Conservation (phyloP, 2,888 invertebrate species). For the Orchesellides sinensis region DNA sequence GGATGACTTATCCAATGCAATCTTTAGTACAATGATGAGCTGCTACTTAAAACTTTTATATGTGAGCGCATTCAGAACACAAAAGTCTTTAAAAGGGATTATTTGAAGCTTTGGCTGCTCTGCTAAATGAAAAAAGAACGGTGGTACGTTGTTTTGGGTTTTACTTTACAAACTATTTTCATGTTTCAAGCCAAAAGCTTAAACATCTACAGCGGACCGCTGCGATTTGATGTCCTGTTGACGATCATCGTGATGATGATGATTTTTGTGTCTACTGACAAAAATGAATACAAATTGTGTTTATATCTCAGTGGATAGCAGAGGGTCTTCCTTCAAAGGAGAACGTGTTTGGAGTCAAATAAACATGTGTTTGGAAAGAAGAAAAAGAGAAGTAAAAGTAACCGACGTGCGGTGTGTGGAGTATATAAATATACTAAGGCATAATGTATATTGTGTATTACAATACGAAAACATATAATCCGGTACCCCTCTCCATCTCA, state of each 20-base stretch:
- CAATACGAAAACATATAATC: too few relatives aligned
- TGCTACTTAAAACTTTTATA: neutral
- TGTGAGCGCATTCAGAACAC: neutral
- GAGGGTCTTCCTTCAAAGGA: conserved; percentile 15
- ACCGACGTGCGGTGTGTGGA: neutral
- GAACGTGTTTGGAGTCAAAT: conserved; percentile 64
- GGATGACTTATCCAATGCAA: conserved; percentile 23
- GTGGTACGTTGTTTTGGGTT: conserved; percentile 26
- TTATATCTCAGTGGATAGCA: conserved; percentile 21
- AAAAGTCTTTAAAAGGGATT: conserved; percentile 32
- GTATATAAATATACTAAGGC: neutral
- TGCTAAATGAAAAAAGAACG: conserved; percentile 19
- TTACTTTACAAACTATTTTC: conserved; percentile 46
- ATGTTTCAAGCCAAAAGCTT: conserved; percentile 50
- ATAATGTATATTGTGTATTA: conserved; percentile 1
- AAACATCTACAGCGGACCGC: conserved; percentile 47
- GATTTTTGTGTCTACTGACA: conserved; percentile 17
- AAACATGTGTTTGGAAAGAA: conserved; percentile 59
- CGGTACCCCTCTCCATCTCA: conserved; percentile 22
- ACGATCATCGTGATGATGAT: neutral
- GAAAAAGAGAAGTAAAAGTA: neutral
- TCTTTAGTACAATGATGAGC: neutral
- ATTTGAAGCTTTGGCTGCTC: neutral
- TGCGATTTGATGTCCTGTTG: conserved; percentile 46
- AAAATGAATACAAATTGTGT: conserved; percentile 40